Evolutionary conservation across 2,888 invertebrate species (phyloP).

Genomic region (Neoitamus cyanurus): DNA sequence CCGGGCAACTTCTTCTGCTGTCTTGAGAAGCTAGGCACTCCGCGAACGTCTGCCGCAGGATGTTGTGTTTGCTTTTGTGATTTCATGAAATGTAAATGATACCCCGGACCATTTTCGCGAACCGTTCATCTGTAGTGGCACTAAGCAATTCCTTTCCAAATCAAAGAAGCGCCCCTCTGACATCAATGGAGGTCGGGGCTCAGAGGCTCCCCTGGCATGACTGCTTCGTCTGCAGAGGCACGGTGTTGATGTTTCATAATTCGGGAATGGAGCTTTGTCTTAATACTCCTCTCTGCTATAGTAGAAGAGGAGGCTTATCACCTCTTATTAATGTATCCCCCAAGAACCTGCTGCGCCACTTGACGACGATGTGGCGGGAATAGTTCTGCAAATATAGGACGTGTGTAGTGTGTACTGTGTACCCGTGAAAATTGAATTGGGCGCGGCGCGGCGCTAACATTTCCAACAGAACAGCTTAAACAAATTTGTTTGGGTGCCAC

Average conservation of each 20-base stretch:
- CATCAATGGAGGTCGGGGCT: no score
- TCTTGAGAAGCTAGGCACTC: background rate
- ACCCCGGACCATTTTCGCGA: background rate
- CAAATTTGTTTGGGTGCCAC: background rate
- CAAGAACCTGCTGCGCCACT: background rate
- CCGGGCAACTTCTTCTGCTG: background rate
- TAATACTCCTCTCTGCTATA: background rate
- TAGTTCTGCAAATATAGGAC: background rate
- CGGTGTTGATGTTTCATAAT: background rate
- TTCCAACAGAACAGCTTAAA: background rate
- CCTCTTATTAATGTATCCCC: background rate
- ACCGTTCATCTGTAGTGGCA: background rate
- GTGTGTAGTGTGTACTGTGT: no score
- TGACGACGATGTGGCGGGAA: background rate
- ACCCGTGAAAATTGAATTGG: constrained; percentile 2
- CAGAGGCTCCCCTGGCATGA: background rate
- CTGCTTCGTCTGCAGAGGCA: background rate
- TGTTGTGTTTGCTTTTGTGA: constrained; percentile 1
- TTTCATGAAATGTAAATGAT: constrained; percentile 1
- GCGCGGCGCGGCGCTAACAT: background rate
- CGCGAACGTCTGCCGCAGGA: background rate
- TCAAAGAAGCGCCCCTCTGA: background rate
- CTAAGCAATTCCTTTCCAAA: background rate
- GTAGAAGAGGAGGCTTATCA: background rate
- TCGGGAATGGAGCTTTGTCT: background rate